Evolutionary conservation across 2,797 vertebrate genomes (phyloP), one percentile per base, ranked within the genome.

Genomic region (Xenops minutus): DNA sequence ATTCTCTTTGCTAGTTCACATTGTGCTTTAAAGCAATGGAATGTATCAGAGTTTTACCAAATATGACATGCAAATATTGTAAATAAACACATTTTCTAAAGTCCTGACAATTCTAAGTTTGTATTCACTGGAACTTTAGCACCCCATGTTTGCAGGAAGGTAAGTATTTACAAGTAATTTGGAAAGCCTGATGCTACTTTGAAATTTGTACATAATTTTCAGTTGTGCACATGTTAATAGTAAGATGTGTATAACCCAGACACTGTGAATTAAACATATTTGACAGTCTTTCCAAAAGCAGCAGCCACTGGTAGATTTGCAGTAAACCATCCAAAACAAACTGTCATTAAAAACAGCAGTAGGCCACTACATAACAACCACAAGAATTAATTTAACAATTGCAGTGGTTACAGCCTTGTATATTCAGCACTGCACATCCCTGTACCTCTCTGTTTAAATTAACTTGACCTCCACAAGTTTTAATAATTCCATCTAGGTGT

Each of bases 381-480:
- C 95, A 97, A 78, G 92, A 97, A 95, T 96, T 95, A 97, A 97
- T 96, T 86, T 93, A 94, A 96, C 95, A 95, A 97, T 97, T 95
- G 92, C 95, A 91, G 88, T 86, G 92, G 92, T 94, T 93, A 84
- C 9, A 7, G 73, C 67, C 68, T 91, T 85, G 71, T 94, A 41
- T 75, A 61, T 89, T 88, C 71, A 76, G 41, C 55, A 44, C 36
- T 90, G 83, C 80, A 84, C 44, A 93, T 89, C 89, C 37, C 36
- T 75, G 32, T 55, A 78, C 68, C 51, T 94, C 59, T 41, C 80
- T 94, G 85, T 86, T 96, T 96, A 92, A 97, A 95, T 96, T 95
- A 96, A 89, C 64, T 82, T 92, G 67, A 94, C 49, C 89, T 92
- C 90, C 85, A 73, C 92, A 96, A 95, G 89, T 83, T 96, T 96